These are phyloP conservation scores for Drosophila pandora DNA, from an alignment of 1,140 invertebrate genomes.

Conservation along the genomic window DNA sequence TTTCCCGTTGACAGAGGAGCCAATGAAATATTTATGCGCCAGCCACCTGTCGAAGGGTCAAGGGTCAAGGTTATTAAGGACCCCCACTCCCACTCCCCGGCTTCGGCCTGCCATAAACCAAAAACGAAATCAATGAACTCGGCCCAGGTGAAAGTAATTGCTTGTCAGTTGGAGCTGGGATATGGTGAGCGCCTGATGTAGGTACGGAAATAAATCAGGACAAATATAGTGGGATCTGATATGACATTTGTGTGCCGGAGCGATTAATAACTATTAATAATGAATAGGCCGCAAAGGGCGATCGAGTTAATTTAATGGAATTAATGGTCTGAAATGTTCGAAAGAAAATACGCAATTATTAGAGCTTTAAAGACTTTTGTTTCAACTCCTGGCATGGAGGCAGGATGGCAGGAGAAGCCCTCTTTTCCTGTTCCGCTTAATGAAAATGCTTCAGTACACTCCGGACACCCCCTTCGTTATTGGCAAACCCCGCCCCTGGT, in stretches of 20 bases:
- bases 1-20: conserved; percentile 35
- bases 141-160: conserved; percentile 53
- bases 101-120: neutral
- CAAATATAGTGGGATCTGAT: conserved; percentile 14
- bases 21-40: conserved; percentile 65
- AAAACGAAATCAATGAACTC: conserved; percentile 58
- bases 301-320: neutral
- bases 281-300: neutral
- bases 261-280: conserved; percentile 12
- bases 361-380: neutral
- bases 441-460: conserved; percentile 18
- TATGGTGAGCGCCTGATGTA: neutral
- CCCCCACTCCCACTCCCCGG: neutral
- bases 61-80: conserved; percentile 53
- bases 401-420: no score
- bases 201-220: conserved; percentile 16
- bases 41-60: conserved; percentile 55
- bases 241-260: conserved; percentile 1
- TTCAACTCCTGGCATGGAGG: no score
- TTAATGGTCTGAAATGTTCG: neutral
- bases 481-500: conserved; percentile 3
- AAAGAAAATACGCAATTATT: neutral
- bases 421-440: neutral
- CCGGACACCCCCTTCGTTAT: conserved; percentile 19
- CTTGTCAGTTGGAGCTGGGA: conserved; percentile 1